Percentiles rank a stretch among this genome's conserved stretches.
These are phyloP conservation scores for Ctenicera cuprea DNA, from an alignment of 2,888 invertebrate genomes.

Conservation along the genomic window DNA sequence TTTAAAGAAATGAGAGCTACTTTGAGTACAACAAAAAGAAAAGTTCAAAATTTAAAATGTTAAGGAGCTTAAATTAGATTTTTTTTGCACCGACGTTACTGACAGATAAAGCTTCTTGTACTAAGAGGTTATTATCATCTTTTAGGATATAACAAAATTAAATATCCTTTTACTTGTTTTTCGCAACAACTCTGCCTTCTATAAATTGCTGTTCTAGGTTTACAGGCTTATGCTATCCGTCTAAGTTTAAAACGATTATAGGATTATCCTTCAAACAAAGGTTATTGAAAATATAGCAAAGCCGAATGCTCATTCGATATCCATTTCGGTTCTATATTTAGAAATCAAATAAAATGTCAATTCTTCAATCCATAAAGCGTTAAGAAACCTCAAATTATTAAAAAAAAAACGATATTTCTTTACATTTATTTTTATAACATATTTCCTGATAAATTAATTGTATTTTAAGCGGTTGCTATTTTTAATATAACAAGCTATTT, in stretches of 20 bases:
- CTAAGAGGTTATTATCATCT: background rate
- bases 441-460: background rate
- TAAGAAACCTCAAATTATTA: background rate
- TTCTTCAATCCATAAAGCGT: too few species aligned
- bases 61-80: too few species aligned
- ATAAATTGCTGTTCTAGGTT: background rate
- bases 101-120: too few species aligned
- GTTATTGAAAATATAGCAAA: background rate
- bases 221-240: background rate
- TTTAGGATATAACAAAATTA: background rate
- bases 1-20: too few species aligned
- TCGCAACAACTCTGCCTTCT: background rate
- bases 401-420: background rate
- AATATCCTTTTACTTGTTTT: background rate
- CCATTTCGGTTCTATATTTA: too few species aligned
- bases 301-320: background rate
- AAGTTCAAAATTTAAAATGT: too few species aligned
- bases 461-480: slow-evolving; percentile 1
- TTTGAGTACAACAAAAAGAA: too few species aligned
- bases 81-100: too few species aligned
- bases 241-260: background rate
- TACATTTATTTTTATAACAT: background rate
- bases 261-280: slow-evolving; percentile 2
- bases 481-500: slow-evolving; percentile 14
- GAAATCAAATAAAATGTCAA: too few species aligned